Conservation (phyloP, 2,797 vertebrate genomes). For the Mareca penelope region DNA sequence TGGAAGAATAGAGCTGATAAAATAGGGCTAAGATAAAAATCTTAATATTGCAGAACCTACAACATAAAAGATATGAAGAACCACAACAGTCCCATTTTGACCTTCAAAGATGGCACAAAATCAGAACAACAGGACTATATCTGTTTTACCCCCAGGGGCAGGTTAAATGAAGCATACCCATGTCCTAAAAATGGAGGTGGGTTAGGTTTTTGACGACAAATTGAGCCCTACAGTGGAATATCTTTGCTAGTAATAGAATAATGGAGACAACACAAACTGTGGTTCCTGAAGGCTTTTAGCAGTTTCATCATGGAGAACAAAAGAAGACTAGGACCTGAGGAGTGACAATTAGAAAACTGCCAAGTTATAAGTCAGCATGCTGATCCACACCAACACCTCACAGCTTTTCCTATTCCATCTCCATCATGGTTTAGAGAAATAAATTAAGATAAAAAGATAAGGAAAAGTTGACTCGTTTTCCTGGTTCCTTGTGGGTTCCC, state of each 20-base stretch:
- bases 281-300: neutral
- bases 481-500: neutral
- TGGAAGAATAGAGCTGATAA: slow-evolving; percentile 37
- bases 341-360: neutral
- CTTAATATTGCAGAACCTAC: slow-evolving; percentile 42
- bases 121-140: neutral
- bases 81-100: neutral
- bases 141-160: neutral
- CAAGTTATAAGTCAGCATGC: neutral
- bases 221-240: neutral
- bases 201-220: neutral
- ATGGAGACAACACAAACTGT: neutral
- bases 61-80: slow-evolving; percentile 14
- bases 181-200: neutral
- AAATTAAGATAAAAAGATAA: neutral
- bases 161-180: neutral
- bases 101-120: slow-evolving; percentile 44
- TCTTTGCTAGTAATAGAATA: neutral
- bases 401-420: neutral
- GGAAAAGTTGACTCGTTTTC: neutral
- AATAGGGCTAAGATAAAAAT: slow-evolving; percentile 55
- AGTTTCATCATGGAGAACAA: neutral
- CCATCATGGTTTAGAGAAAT: neutral
- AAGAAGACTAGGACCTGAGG: neutral
- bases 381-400: neutral